Conservation (phyloP, 2,113 vertebrate species). For the Todiramphus chloris region DNA sequence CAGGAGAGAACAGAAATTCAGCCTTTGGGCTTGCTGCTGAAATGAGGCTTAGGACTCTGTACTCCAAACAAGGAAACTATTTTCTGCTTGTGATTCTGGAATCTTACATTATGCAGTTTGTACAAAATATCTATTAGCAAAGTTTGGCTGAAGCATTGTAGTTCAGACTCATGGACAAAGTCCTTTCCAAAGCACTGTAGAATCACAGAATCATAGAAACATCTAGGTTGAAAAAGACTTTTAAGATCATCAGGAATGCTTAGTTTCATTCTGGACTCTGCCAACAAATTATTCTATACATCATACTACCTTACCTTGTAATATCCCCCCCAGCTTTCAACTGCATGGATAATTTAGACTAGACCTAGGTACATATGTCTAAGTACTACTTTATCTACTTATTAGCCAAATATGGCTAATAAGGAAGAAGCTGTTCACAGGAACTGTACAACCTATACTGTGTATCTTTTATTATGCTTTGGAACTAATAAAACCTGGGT, state of each 20-base stretch:
- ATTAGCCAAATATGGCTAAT: neutral
- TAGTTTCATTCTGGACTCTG: neutral
- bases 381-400: neutral
- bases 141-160: neutral
- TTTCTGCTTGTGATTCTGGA: neutral
- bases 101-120: neutral
- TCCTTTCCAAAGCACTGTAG: neutral
- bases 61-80: neutral
- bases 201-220: too few species aligned
- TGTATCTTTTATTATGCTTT: slow-evolving; percentile 4
- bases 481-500: slow-evolving; percentile 12
- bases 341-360: neutral
- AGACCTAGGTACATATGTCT: neutral
- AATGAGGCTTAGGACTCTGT: neutral
- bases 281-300: neutral
- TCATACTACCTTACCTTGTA: neutral
- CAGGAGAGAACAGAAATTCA: neutral
- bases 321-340: neutral
- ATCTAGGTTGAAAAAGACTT: too few species aligned
- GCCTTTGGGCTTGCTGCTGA: neutral
- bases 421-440: neutral
- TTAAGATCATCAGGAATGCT: neutral
- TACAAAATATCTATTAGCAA: neutral
- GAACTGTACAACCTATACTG: neutral
- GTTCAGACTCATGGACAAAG: neutral